Base-by-base conservation (phyloP, 2,113 vertebrate species). In the Paedocypris sp. region DNA sequence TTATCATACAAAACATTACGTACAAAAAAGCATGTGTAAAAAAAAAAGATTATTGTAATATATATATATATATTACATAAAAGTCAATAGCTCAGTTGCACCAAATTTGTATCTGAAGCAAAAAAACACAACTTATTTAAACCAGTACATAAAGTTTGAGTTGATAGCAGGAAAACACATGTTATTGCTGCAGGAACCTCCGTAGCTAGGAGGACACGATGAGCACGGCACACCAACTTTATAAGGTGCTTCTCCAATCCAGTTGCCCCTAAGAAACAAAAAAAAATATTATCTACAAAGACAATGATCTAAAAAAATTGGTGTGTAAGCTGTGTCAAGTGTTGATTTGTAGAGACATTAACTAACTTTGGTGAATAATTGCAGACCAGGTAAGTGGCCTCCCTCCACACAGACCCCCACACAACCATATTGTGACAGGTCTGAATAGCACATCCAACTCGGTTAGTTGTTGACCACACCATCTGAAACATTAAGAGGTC, bases 321-420 rank as follows among this genome's bases (percentile, higher is more conserved):
- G 9, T n/a, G 20, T 28, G 32, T 23, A 52, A 39, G 35, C 25
- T 28, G 12, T 42, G 35, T 15, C 35, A 5, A 13, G 38, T 10
- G 36, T 29, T 31, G 25, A 3, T 7, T 20, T 7, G 13, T 18
- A 29, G 9, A 6, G 20, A 29, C 41, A 57, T 9, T 31, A 8
- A 87, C 89, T 87, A 82, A 94, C 91, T 94, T 94, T 49, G 91
- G 91, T 19, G 91, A 87, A 72, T 94, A 94, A 80, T 94, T 91
- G 85, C 90, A 93, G 35, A 93, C 91, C 73, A 93, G 80, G 75
- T 88, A 93, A 52, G 89, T 85, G 62, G 91, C 91, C 46, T 80
- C 77, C 63, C 79, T 78, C 91, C 90, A 93, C 49, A 92, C 76
- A 2, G 83, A 72, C 20, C 91, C 91, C 91, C 91, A 92, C 33